Base-by-base conservation (phyloP, 2,888 invertebrate species). In the Dicyrtomina minuta region DNA sequence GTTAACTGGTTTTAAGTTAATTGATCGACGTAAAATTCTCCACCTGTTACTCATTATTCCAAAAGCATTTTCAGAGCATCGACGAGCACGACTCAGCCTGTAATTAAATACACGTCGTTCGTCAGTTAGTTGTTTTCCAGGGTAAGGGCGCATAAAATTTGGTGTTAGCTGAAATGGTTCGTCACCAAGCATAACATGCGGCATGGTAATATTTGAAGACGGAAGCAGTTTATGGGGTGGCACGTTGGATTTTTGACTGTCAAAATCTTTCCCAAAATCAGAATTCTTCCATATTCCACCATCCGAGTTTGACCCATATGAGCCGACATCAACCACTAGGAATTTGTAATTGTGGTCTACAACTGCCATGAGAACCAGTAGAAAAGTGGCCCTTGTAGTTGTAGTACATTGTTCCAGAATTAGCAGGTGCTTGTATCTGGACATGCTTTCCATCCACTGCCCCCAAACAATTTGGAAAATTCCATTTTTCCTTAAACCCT, bases 401-500 rank as follows among this genome's bases (percentile, higher is more conserved):
- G 43, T 43, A 43, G 15, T 12, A 43, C 10, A 13, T 43, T 8
- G 43, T 12, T 43, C 43, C 43, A 43, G 43, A 43, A 43, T 43
- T 43, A 13, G 43, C 10, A 8, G 43, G 43, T 43, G 43, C 43
- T 43, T 43, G 43, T 43, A 43, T 43, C 13, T 13, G 10, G 8
- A 43, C 43, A 43, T 43, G 43, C 13, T 43, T 43, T 43, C 43
- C 43, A 74, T n/a, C n/a, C n/a, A n/a, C n/a, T n/a, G n/a, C n/a
- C n/a, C n/a, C n/a, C n/a, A n/a, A n/a, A n/a, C n/a, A n/a, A n/a
- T n/a, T n/a, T n/a, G n/a, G n/a, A n/a, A n/a, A n/a, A n/a, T n/a
- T n/a, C n/a, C n/a, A n/a, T 44, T 72, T 65, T n/a, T 6, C 12
- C 22, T 71, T 55, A 64, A 73, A 74, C 12, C 56, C 62, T 12